These are phyloP conservation scores for Odontomyia ornata DNA, from an alignment of 2,888 invertebrate genomes.

Conservation along the genomic window DNA sequence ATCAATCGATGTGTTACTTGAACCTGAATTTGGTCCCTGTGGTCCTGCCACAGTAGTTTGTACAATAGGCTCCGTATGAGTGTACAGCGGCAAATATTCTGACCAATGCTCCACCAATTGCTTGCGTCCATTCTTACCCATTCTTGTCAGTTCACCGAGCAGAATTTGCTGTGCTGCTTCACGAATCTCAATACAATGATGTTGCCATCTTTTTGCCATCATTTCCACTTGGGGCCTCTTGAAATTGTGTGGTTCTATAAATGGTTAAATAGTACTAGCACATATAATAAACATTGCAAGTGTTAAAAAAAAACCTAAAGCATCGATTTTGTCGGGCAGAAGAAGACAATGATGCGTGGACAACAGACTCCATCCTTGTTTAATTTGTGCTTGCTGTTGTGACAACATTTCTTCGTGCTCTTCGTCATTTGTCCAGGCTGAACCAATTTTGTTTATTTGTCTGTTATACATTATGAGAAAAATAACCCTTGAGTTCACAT, in stretches of 20 bases:
- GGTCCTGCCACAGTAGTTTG: conserved; percentile 68
- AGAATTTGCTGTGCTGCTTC: conserved; percentile 97
- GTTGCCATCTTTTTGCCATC: conserved; percentile 98
- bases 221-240: conserved; percentile 97
- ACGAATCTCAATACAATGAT: conserved; percentile 95
- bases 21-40: conserved; percentile 56
- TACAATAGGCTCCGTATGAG: conserved; percentile 80
- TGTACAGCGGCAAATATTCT: conserved; percentile 90
- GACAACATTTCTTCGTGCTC: conserved; percentile 85
- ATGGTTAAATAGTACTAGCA: conserved; percentile 52
- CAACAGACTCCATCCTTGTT: conserved; percentile 96
- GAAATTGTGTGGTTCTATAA: conserved; percentile 77
- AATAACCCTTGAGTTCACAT: background rate
- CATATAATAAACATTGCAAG: conserved; percentile 20
- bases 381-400: conserved; percentile 90
- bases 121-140: conserved; percentile 82
- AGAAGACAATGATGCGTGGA: conserved; percentile 96
- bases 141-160: conserved; percentile 87
- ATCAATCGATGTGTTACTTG: conserved; percentile 51
- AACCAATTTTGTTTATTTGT: conserved; percentile 71
- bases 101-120: conserved; percentile 95
- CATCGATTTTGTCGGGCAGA: conserved; percentile 89
- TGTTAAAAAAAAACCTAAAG: conserved; percentile 58
- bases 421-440: conserved; percentile 78
- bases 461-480: too few species aligned